These are phyloP conservation scores for Stictonetta naevosa DNA, from an alignment of 2,113 vertebrate genomes.

Conservation along the genomic window DNA sequence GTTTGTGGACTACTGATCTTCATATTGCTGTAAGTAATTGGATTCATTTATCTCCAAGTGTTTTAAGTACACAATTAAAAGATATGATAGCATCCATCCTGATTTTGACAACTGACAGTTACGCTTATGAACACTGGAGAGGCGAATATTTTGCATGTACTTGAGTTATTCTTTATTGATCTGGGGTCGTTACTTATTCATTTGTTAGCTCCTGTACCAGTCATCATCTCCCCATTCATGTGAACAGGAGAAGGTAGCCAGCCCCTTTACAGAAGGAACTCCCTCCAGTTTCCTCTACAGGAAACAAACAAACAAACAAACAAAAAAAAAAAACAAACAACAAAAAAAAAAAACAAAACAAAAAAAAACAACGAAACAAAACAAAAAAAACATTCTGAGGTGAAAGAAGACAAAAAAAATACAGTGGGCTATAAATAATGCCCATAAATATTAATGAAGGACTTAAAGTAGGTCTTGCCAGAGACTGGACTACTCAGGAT, in stretches of 20 bases:
- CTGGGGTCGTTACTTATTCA: background rate
- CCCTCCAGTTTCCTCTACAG: background rate
- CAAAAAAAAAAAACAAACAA: background rate
- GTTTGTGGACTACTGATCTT: background rate
- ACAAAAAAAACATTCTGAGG: background rate
- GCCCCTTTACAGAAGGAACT: background rate
- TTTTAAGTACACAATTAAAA: background rate
- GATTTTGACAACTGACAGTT: slow-evolving; percentile 2
- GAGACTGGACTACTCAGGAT: background rate
- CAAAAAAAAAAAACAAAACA: no score
- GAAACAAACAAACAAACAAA: background rate
- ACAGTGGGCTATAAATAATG: background rate
- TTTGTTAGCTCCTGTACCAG: background rate
- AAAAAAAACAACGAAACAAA: background rate
- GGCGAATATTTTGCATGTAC: background rate
- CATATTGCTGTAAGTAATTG: background rate
- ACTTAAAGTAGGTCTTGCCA: slow-evolving; percentile 13
- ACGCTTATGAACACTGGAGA: background rate
- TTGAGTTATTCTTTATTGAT: background rate
- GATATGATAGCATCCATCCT: background rate
- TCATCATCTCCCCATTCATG: background rate
- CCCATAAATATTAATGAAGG: slow-evolving; percentile 1
- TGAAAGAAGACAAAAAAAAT: background rate
- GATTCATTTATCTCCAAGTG: background rate
- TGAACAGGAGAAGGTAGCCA: background rate